Percentiles rank a stretch among this genome's conserved stretches.
These are phyloP conservation scores for Dendrolimus punctatus DNA, from an alignment of 1,140 invertebrate genomes.

Conservation along the genomic window DNA sequence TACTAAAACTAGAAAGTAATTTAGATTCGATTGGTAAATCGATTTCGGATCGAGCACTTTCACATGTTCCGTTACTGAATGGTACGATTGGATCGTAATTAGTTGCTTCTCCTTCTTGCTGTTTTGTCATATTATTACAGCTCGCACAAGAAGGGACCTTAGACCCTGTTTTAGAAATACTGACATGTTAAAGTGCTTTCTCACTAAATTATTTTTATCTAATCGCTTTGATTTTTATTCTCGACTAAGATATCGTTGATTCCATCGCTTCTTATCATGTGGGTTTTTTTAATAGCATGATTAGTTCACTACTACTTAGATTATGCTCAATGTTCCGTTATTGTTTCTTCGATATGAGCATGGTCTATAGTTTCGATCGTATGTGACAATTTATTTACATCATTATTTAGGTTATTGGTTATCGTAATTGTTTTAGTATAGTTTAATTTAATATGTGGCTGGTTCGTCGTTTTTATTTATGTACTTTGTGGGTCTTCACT, in stretches of 20 bases:
- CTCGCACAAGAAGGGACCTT: too few species aligned
- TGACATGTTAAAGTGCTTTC: not conserved
- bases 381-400: not conserved
- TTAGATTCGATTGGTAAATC: too few species aligned
- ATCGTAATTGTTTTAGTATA: constrained; percentile 2
- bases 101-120: too few species aligned
- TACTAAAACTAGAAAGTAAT: too few species aligned
- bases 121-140: too few species aligned
- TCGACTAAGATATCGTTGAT: constrained; percentile 15
- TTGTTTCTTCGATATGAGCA: constrained; percentile 25
- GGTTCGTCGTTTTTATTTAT: constrained; percentile 17
- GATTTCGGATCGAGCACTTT: too few species aligned
- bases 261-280: constrained; percentile 61
- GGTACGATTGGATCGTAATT: too few species aligned
- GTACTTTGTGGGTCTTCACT: constrained; percentile 56
- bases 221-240: constrained; percentile 2
- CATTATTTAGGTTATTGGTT: constrained; percentile 6
- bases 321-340: constrained; percentile 22
- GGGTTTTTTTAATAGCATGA: constrained; percentile 71
- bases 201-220: not conserved
- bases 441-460: constrained; percentile 21
- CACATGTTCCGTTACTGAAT: too few species aligned
- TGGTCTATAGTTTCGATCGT: constrained; percentile 18
- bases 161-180: not conserved
- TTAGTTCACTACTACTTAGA: constrained; percentile 23